A percentile compares a stretch with the other conserved stretches of the same genome.
Conservation (phyloP, 1,140 invertebrate species). For the Semibalanus balanoides region DNA sequence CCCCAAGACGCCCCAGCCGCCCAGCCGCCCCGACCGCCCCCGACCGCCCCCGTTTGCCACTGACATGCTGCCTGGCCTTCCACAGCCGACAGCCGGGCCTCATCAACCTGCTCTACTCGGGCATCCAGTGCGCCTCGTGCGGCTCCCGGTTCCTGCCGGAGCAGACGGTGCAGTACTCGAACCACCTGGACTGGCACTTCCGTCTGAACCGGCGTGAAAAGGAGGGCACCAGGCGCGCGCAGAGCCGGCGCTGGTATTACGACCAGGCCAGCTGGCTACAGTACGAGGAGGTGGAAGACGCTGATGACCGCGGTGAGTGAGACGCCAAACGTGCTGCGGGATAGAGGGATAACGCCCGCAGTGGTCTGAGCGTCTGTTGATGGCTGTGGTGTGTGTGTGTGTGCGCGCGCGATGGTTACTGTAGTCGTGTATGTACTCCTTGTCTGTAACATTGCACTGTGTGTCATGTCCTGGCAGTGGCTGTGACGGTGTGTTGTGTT, state of each 20-base stretch:
- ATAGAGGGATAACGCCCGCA: too few relatives aligned
- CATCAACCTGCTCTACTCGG: conserved; percentile 54
- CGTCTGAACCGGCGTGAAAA: conserved; percentile 75
- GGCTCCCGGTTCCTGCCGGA: conserved; percentile 76
- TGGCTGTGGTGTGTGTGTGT: too few relatives aligned
- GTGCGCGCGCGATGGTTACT: too few relatives aligned
- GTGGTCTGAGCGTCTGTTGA: too few relatives aligned
- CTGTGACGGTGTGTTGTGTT: too few relatives aligned
- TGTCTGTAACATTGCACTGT: too few relatives aligned
- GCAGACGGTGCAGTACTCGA: conserved; percentile 68
- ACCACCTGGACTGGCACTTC: conserved; percentile 96
- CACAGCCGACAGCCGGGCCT: conserved; percentile 46
- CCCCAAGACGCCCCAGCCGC: too few relatives aligned
- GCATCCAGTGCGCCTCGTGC: conserved; percentile 89
- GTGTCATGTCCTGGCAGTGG: too few relatives aligned
- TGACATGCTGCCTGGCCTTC: conserved; percentile 9
- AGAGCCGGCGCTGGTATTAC: conserved; percentile 76
- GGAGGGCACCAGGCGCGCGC: conserved; percentile 63
- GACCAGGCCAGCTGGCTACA: conserved; percentile 81
- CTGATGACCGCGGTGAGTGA: conserved; percentile 65
- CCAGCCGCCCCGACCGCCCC: too few relatives aligned
- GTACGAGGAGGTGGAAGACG: conserved; percentile 84
- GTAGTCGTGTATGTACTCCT: too few relatives aligned
- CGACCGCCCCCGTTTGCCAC: too few relatives aligned
- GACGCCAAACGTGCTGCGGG: not conserved